A percentile compares a stretch with the other conserved stretches of the same genome.
Conservation (phyloP, 1,140 invertebrate species). For the Drosophila takahashii region DNA sequence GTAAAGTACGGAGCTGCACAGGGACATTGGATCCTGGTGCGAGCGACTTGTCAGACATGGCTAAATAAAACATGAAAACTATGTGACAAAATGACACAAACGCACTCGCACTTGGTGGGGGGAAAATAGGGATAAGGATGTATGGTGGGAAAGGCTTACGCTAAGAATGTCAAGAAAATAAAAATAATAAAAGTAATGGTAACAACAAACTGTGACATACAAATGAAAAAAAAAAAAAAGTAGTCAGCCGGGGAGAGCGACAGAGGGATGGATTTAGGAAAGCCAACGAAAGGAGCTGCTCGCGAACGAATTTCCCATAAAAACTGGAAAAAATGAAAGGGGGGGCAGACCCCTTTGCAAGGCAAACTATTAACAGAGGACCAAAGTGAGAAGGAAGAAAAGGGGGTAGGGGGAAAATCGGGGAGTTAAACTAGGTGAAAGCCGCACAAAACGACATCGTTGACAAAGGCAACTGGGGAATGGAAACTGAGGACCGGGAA, state of each 20-base stretch:
- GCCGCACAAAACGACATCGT: slow-evolving; percentile 62
- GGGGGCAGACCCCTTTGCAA: not conserved
- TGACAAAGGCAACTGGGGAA: slow-evolving; percentile 46
- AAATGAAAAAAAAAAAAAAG: slow-evolving; percentile 57
- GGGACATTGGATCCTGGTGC: slow-evolving; percentile 30
- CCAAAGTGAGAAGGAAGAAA: slow-evolving; percentile 13
- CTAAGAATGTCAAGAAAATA: slow-evolving; percentile 73
- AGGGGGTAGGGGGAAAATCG: not conserved
- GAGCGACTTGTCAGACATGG: slow-evolving; percentile 40
- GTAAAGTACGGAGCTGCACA: slow-evolving; percentile 20
- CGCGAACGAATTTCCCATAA: slow-evolving; percentile 39
- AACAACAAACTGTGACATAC: slow-evolving; percentile 75
- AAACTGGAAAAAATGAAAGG: slow-evolving; percentile 29
- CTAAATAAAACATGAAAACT: slow-evolving; percentile 81
- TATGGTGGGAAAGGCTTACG: slow-evolving; percentile 40
- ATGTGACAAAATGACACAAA: slow-evolving; percentile 73
- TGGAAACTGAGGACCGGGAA: too few species aligned
- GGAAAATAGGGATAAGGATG: not conserved
- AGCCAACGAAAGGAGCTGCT: slow-evolving; percentile 30
- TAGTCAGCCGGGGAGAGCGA: slow-evolving; percentile 16
- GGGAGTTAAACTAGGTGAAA: slow-evolving; percentile 65
- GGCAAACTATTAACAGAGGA: slow-evolving; percentile 55
- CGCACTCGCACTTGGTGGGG: slow-evolving; percentile 12
- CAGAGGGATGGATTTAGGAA: slow-evolving; percentile 1
- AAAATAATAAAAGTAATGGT: slow-evolving; percentile 77